phyloP scores from a whole-genome alignment of 2,888 invertebrate genomes.

The Mimas tiliae region DNA sequence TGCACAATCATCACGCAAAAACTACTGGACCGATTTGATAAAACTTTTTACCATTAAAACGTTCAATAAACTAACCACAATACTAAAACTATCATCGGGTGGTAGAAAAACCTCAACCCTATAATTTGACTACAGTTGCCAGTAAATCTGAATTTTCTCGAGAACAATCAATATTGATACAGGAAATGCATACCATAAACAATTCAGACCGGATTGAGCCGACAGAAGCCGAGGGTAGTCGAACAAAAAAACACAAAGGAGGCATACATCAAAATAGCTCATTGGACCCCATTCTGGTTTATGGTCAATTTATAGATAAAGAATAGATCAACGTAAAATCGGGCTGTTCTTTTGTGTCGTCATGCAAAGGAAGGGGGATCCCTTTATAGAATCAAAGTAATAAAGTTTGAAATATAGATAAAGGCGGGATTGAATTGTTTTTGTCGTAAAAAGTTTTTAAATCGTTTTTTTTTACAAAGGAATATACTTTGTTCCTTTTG shows the following conservation, averaged over 20 bases:
- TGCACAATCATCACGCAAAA: no score
- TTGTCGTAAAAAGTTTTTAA: background rate
- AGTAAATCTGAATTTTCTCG: background rate
- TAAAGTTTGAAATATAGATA: constrained; percentile 23
- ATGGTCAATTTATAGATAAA: constrained; percentile 25
- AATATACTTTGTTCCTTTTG: background rate
- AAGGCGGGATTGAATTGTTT: constrained; percentile 21
- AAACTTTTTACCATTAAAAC: no score
- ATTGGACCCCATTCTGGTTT: constrained; percentile 22
- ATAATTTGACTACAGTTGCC: background rate
- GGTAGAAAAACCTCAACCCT: background rate
- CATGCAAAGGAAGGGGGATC: constrained; percentile 5
- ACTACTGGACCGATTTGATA: no score
- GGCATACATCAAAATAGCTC: constrained; percentile 18
- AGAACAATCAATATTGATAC: constrained; percentile 1
- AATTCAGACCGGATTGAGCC: background rate
- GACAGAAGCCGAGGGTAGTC: background rate
- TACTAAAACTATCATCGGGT: background rate
- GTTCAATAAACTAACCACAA: no score
- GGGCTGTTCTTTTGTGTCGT: constrained; percentile 8
- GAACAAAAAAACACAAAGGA: constrained; percentile 10
- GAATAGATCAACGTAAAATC: constrained; percentile 18
- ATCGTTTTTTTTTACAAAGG: background rate
- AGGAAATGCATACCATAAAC: constrained; percentile 18
- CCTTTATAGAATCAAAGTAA: constrained; percentile 15